Evolutionary conservation across 2,888 invertebrate species (phyloP), one percentile per base, ranked within the genome.

Genomic region (Tiliacea aurago): DNA sequence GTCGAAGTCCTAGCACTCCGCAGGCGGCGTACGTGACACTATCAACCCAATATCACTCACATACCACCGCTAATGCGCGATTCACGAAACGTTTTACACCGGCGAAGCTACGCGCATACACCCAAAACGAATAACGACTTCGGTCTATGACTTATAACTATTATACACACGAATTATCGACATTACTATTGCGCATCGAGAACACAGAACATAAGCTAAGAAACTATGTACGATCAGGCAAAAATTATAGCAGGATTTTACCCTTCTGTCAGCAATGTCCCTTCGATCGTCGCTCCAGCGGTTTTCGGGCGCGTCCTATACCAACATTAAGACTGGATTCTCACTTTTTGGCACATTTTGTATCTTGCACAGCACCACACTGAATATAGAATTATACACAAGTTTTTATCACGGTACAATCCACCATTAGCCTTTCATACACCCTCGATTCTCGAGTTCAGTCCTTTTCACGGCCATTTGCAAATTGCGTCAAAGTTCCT

Each of bases 391-490:
- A 90, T 91, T 90, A 93, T 88, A 91, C 93, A 95, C 95, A 88
- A 93, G 92, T 92, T 94, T 94, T 93, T 92, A 93, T 88, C 94
- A 95, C 94, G 91, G 91, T 93, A 91, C 93, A 91, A 92, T 92
- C 92, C 94, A 96, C 93, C 95, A 95, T 95, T 94, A 94, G 92
- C 93, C 94, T 92, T 93, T 94, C 94, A 94, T 93, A 95, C 93
- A 95, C 94, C 94, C 93, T 95, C 92, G 93, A 94, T 94, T 92
- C 93, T 95, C 92, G 93, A 94, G 94, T 92, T 93, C 94, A 86
- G 94, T 95, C 95, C 95, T 95, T 94, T 95, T 95, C 95, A 95
- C 96, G 96, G 96, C 96, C 96, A 96, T 96, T 96, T 96, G 96
- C 96, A 96, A 96, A 96, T 96, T 96, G 96, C 96, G 96, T 96